Evolutionary conservation across 2,888 invertebrate genomes (phyloP).

Genomic region (Ormyrus thymus): DNA sequence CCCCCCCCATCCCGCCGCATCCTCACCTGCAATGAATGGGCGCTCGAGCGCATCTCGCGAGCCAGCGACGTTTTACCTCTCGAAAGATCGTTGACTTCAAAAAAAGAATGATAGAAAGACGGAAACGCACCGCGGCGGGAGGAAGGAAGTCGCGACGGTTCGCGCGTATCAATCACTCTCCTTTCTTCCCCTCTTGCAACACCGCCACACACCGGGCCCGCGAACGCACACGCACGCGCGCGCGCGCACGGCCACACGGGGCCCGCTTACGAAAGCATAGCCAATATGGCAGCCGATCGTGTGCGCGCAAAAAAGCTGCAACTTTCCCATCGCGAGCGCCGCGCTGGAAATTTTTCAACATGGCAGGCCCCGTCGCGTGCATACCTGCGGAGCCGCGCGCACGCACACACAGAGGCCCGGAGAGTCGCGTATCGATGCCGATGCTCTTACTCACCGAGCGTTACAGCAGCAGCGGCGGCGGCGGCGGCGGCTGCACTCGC

Average conservation of each 20-base stretch:
- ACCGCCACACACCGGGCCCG: neutral
- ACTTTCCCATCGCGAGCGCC: neutral
- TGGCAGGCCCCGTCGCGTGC: constrained; percentile 22
- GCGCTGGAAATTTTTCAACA: constrained; percentile 41
- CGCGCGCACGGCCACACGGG: neutral
- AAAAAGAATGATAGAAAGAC: constrained; percentile 28
- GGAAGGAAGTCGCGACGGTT: constrained; percentile 18
- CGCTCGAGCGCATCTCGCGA: neutral
- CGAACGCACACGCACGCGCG: neutral
- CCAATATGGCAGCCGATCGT: too few species aligned
- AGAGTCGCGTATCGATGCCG: constrained; percentile 1
- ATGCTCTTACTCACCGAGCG: constrained; percentile 40
- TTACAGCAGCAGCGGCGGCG: neutral
- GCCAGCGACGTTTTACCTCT: too few species aligned
- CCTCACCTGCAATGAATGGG: constrained; percentile 14
- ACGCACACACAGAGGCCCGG: neutral
- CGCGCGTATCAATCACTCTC: constrained; percentile 8
- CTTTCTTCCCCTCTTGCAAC: neutral
- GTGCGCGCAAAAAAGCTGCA: too few species aligned
- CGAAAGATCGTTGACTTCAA: neutral
- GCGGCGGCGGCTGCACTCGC: neutral
- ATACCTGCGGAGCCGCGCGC: neutral
- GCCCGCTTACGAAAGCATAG: too few species aligned
- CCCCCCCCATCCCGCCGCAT: too few species aligned
- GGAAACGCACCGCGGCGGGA: constrained; percentile 18